These are phyloP conservation scores for Myotis pilosus DNA, from an alignment of 2,797 vertebrate genomes.

Conservation along the genomic window DNA sequence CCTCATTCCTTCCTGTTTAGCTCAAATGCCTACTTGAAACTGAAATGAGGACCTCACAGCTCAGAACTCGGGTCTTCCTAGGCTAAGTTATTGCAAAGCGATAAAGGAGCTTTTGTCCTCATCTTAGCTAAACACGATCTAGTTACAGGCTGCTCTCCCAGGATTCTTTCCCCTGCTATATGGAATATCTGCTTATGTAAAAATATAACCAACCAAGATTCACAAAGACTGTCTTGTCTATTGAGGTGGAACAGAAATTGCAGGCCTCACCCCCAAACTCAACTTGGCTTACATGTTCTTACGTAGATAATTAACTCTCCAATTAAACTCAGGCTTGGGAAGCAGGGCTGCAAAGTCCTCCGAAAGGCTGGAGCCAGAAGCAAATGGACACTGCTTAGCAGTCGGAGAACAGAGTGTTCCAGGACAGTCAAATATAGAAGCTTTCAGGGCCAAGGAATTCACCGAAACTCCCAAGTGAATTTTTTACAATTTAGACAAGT, in stretches of 20 bases:
- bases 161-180: neutral
- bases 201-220: conserved; percentile 53
- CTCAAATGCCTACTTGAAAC: conserved; percentile 13
- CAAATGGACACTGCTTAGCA: conserved; percentile 34
- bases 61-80: neutral
- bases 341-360: conserved; percentile 50
- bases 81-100: neutral
- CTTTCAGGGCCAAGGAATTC: neutral
- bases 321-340: conserved; percentile 60
- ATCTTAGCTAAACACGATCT: conserved; percentile 52
- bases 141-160: conserved; percentile 29
- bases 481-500: conserved; percentile 45
- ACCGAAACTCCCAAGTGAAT: neutral
- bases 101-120: conserved; percentile 62
- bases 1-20: conserved; percentile 53
- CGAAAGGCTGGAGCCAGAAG: conserved; percentile 38
- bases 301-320: conserved; percentile 64
- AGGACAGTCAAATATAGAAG: conserved; percentile 46
- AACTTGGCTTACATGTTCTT: conserved; percentile 7
- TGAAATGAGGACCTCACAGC: neutral
- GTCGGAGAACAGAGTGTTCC: conserved; percentile 31
- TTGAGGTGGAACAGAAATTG: neutral
- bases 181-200: conserved; percentile 52
- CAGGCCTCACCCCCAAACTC: conserved; percentile 47
- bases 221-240: conserved; percentile 55